Conservation (phyloP, 2,113 vertebrate genomes). For the Lethenteron camtschaticum region DNA sequence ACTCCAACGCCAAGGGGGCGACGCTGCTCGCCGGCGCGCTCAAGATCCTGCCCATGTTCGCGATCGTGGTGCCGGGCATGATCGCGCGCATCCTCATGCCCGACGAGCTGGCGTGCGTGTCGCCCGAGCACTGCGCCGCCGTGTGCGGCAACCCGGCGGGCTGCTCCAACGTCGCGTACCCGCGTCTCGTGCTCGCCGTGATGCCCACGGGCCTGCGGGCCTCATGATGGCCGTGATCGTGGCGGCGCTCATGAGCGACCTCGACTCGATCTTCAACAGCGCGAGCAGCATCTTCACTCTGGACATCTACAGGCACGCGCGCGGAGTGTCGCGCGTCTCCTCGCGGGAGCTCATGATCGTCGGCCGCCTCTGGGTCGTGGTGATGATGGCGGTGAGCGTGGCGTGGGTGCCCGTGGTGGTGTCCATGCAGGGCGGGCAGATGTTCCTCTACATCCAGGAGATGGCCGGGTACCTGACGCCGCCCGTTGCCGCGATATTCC, state of each 20-base stretch:
- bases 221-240: constrained; percentile 99
- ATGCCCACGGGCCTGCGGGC: constrained; percentile 81
- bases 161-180: constrained; percentile 93
- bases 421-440: constrained; percentile 96
- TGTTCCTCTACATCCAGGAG: constrained; percentile 96
- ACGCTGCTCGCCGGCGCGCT: constrained; percentile 89
- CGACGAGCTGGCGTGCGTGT: constrained; percentile 76
- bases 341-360: constrained; percentile 68
- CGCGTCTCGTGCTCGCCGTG: constrained; percentile 70
- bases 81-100: constrained; percentile 73
- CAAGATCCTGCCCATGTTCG: constrained; percentile 86
- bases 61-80: constrained; percentile 95
- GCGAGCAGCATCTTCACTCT: constrained; percentile 95
- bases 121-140: constrained; percentile 78
- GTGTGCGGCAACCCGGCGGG: constrained; percentile 82
- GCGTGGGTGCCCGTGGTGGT: constrained; percentile 93
- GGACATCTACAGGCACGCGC: constrained; percentile 65
- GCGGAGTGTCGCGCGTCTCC: constrained; percentile 25
- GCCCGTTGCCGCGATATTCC: constrained; percentile 72
- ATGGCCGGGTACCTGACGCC: constrained; percentile 84
- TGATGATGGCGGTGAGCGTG: constrained; percentile 86
- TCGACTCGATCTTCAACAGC: constrained; percentile 96
- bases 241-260: constrained; percentile 87
- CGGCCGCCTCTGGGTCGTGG: constrained; percentile 61
- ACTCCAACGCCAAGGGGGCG: constrained; percentile 68